Evolutionary conservation across 1,140 invertebrate genomes (phyloP), one percentile per base, ranked within the genome.

Genomic region (Hypothenemus hampei): DNA sequence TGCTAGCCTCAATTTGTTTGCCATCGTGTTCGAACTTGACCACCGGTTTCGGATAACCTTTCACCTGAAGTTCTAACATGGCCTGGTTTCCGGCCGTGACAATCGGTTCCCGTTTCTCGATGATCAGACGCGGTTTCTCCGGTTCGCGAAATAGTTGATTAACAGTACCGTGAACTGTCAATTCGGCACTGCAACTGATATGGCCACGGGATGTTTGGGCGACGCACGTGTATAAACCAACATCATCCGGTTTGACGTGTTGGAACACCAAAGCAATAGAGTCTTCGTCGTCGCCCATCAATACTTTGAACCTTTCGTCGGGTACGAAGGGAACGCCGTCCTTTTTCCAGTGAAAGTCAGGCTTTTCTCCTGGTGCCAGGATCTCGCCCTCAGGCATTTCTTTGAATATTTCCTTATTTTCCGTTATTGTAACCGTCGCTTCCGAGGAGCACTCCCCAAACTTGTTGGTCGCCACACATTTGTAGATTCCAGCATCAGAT

Each of bases 201-300:
- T 91, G 91, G 26, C 92, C 93, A 53, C 86, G 86, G 22, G 82
- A 84, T 1, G 94, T 97, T 66, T 92, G 90, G 0, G 93, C 93
- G 1, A 95, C 91, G 65, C 93, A 97, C 0, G 93, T 97, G 70
- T 97, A 97, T 3, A 94, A 76, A 4, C 93, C 93, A 19, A 91
- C 91, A 71, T 97, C 92, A 68, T 94, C 91, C 0, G 90, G 90
- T 65, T 84, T 90, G 0, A 96, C 92, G 64, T 96, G 89, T 65
- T 94, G 90, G 72, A 98, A 96, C 0, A 95, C 87, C 8, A 97
- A 73, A 15, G 89, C 90, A 37, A 96, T 74, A 0, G 88, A 94
- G 64, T 96, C 93, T 65, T 95, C 92, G 60, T 94, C 89, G 61
- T 94, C 90, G 59, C 89, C 87, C 65, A 94, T 87, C 6, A 94